Evolutionary conservation across 2,888 invertebrate genomes (phyloP), one percentile per base, ranked within the genome.

Genomic region (Nomada ferruginata): DNA sequence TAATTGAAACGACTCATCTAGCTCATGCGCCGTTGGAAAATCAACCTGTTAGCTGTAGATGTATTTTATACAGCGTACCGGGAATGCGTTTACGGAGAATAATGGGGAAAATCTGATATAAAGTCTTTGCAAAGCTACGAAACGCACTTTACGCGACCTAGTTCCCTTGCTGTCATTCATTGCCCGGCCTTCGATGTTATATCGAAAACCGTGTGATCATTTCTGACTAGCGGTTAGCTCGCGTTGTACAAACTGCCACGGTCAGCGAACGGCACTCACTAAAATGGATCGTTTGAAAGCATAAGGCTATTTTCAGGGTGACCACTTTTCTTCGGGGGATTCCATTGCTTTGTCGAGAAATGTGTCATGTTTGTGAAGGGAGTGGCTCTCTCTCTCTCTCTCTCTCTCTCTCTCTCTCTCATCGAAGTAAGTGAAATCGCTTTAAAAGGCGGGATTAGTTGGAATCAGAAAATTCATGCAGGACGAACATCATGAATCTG

Each of bases 361-460:
- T 80, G 79, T 80, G 79, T 80, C 79, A 63, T 78, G 70, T 47
- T 78, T 61, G 79, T 65, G 70, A 79, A 79, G 70, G 64, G 53
- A 77, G 59, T 18, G 63, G 55, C 23, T 11, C 11, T 50, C 47
- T 52, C 20, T 65, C 11, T 50, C 47, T 52, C 20, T 65, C 47
- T 59, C 18, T 65, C 20, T 55, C 13, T 26, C 47, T 47, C 9
- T 47, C 15, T 13, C 47, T 13, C 3, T 47, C 47, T 47, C 15
- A 47, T 47, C 11, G 11, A 47, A 47, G 47, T 47, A 50, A 20
- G 59, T 23, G 42, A 42, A 50, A 61, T 44, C 71, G 36, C 42
- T 66, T 79, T 79, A 71, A 79, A 79, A 71, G 71, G 47, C 47
- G 15, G 71, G 65, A 79, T 79, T 79, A 79, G 36, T 53, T 13